These are phyloP conservation scores for Hippoglossus stenolepis DNA, from an alignment of 2,113 vertebrate genomes.

Conservation along the genomic window DNA sequence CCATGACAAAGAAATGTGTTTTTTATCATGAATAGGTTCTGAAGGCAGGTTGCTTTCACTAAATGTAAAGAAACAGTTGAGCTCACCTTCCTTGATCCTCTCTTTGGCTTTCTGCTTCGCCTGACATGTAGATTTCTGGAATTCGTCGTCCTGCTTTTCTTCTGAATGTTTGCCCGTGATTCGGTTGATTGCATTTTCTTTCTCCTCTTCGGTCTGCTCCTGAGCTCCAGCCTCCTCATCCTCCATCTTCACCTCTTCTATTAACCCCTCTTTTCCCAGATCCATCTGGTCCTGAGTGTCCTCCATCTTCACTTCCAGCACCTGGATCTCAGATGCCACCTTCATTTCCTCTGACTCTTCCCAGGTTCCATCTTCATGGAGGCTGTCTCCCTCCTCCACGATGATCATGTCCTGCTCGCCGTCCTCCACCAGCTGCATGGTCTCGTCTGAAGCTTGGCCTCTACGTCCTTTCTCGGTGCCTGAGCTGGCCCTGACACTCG, in stretches of 20 bases:
- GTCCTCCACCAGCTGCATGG: constrained; percentile 50
- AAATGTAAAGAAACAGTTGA: too few species aligned
- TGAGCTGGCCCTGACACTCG: constrained; percentile 83
- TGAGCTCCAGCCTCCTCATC: constrained; percentile 54
- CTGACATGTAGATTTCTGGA: constrained; percentile 78
- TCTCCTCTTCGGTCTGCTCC: constrained; percentile 68
- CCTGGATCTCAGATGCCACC: constrained; percentile 42
- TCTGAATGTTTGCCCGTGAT: constrained; percentile 78
- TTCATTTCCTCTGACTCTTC: constrained; percentile 57
- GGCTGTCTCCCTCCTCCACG: constrained; percentile 64
- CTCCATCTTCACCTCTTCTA: constrained; percentile 66
- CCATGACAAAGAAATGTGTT: too few species aligned
- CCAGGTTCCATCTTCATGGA: constrained; percentile 7
- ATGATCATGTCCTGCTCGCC: constrained; percentile 71
- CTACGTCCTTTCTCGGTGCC: constrained; percentile 75
- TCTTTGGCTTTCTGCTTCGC: constrained; percentile 87
- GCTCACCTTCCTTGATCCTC: constrained; percentile 90
- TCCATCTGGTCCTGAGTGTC: constrained; percentile 59
- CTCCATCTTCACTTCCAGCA: constrained; percentile 57
- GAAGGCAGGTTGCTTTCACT: not conserved
- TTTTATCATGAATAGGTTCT: not conserved
- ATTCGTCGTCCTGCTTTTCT: constrained; percentile 79
- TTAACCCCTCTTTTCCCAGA: constrained; percentile 41
- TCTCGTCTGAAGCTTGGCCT: constrained; percentile 61
- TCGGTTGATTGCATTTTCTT: constrained; percentile 78